Evolutionary conservation across 1,140 invertebrate species (phyloP).

Genomic region (Macrobrachium nipponense): DNA sequence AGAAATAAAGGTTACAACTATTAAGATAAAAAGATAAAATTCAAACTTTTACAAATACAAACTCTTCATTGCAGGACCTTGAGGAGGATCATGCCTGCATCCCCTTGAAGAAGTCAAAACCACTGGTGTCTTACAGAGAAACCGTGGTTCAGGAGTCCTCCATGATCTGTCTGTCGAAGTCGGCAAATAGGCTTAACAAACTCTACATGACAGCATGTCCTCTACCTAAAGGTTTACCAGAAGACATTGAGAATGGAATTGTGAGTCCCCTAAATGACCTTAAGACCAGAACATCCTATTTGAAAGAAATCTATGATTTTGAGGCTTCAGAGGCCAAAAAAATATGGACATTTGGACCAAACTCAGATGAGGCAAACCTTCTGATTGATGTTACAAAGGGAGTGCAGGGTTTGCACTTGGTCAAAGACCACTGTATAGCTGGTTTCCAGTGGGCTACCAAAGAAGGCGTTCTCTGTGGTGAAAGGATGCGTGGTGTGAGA

Average conservation of each 20-base stretch:
- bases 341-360: constrained; percentile 99
- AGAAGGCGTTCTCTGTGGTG: constrained; percentile 98
- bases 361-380: constrained; percentile 97
- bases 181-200: constrained; percentile 99
- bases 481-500: constrained; percentile 95
- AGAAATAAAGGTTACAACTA: too few species aligned
- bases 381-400: constrained; percentile 98
- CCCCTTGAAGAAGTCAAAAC: constrained; percentile 98
- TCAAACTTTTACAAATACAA: not conserved
- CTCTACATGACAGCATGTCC: constrained; percentile 96
- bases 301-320: constrained; percentile 96
- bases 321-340: constrained; percentile 98
- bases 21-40: too few species aligned
- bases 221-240: constrained; percentile 95
- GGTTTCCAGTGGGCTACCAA: constrained; percentile 99
- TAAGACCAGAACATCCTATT: constrained; percentile 92
- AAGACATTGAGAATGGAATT: constrained; percentile 96
- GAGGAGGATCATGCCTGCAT: constrained; percentile 99
- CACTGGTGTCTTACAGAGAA: constrained; percentile 99
- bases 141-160: constrained; percentile 94
- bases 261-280: constrained; percentile 97
- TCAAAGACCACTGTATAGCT: constrained; percentile 99
- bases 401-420: constrained; percentile 97
- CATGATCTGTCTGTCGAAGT: constrained; percentile 97
- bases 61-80: constrained; percentile 77